Percentiles rank a stretch among this genome's conserved stretches.
Conservation (phyloP, 2,113 vertebrate genomes). For the Blennius ocellaris region DNA sequence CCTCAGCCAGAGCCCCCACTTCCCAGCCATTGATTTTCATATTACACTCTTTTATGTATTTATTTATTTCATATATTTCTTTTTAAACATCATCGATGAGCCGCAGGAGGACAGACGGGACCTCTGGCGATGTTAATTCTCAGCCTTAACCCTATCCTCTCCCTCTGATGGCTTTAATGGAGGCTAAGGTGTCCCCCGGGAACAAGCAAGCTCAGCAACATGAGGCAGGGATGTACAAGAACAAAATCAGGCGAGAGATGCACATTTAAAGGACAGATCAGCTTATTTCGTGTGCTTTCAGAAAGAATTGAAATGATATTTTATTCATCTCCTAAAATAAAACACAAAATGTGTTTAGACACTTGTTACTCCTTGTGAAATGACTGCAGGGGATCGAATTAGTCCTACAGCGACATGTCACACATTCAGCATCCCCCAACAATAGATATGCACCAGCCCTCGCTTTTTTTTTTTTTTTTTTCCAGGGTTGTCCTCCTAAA, state of each 20-base stretch:
- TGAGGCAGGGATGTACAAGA: conserved; percentile 31
- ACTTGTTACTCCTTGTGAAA: background rate
- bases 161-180: conserved; percentile 86
- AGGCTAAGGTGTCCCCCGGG: conserved; percentile 84
- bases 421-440: no score
- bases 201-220: conserved; percentile 53
- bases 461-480: background rate
- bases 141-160: conserved; percentile 80
- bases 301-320: conserved; percentile 10
- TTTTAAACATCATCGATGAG: conserved; percentile 88
- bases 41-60: conserved; percentile 86
- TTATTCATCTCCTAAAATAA: no score
- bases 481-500: background rate
- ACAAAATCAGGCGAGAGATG: background rate
- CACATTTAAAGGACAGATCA: conserved; percentile 21
- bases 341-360: background rate
- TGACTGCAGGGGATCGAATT: background rate
- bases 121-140: conserved; percentile 83
- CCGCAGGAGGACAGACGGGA: conserved; percentile 79
- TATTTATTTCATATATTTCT: conserved; percentile 89
- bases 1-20: conserved; percentile 69
- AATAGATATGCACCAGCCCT: no score
- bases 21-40: conserved; percentile 85
- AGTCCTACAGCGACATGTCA: no score
- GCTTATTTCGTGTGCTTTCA: conserved; percentile 15